phyloP scores from a whole-genome alignment of 2,888 invertebrate genomes.

The Cerceris rybyensis region DNA sequence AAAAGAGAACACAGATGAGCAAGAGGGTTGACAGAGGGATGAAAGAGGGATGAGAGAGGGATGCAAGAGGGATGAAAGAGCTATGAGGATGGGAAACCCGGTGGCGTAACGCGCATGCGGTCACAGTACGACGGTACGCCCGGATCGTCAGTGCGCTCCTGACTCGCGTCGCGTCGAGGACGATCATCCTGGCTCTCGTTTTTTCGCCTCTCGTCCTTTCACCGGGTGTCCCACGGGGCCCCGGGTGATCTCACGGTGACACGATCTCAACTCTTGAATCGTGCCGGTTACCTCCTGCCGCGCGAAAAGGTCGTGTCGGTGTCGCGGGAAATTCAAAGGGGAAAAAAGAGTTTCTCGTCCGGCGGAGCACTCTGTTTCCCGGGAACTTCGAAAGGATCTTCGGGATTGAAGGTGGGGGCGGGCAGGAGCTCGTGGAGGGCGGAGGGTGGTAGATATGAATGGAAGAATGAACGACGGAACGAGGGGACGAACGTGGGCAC shows the following conservation, averaged over 20 bases:
- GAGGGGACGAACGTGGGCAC: neutral
- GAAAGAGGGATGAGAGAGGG: constrained; percentile 2
- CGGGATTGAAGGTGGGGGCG: neutral
- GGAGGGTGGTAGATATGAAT: neutral
- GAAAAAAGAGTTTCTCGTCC: too few species aligned
- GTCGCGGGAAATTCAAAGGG: too few species aligned
- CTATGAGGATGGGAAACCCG: constrained; percentile 30
- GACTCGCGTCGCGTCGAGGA: constrained; percentile 72
- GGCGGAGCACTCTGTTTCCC: too few species aligned
- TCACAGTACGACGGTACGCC: constrained; percentile 69
- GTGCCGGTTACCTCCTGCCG: too few species aligned
- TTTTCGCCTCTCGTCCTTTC: constrained; percentile 27
- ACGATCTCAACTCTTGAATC: too few species aligned
- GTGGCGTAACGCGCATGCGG: constrained; percentile 71
- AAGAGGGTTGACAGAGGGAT: constrained; percentile 3
- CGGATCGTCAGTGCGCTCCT: constrained; percentile 78
- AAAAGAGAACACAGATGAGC: too few species aligned
- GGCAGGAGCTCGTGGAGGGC: neutral
- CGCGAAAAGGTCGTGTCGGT: too few species aligned
- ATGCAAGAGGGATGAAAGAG: neutral
- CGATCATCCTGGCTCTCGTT: constrained; percentile 32
- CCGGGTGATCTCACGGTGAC: constrained; percentile 21
- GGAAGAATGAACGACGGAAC: neutral
- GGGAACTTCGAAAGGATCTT: neutral
- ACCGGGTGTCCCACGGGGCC: constrained; percentile 51